Base-by-base conservation (phyloP, 2,113 vertebrate genomes). In the Bostrychus sinensis region DNA sequence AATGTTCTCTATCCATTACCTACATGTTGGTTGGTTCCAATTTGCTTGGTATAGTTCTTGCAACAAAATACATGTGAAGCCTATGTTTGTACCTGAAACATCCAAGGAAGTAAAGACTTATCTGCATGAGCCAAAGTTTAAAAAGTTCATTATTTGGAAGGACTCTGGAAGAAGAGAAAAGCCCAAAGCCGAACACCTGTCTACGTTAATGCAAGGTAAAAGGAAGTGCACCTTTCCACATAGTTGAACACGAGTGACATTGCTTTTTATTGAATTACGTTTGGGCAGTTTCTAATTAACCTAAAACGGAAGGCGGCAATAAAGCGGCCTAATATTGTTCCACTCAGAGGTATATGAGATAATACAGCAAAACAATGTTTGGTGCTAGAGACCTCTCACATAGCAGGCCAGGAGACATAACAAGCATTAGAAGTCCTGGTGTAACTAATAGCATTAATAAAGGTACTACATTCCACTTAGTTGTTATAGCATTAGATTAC, bases 161-260 rank as follows among this genome's bases (percentile, higher is more conserved):
- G n/a, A n/a, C n/a, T n/a, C 25, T 14, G 55, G 54, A 60, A 71
- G 69, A 74, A 57, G 57, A 17, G 55, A 75, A 60, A 56, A 26
- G 61, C 39, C 62, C 70, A 30, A 46, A 82, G 70, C 68, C 53
- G 39, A 82, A 64, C 69, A 76, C 69, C 73, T 84, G 83, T 81
- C 81, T 73, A 66, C 68, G 51, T 62, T 62, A 77, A 81, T 39
- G 37, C 12, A 39, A 10, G 32, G 84, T 65, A 64, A 42, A 56
- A 72, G 64, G 26, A 28, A 66, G 61, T 71, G 62, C 19, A 41
- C 30, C 25, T 19, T 54, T 51, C 48, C 72, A n/a, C n/a, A n/a
- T n/a, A n/a, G n/a, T n/a, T n/a, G n/a, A n/a, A n/a, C 23, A 36
- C 54, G 45, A 72, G 64, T 80, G 73, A 84, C 59, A 68, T 50